Evolutionary conservation across 2,797 vertebrate genomes (phyloP).

Genomic region (Phalloptychus januarius): DNA sequence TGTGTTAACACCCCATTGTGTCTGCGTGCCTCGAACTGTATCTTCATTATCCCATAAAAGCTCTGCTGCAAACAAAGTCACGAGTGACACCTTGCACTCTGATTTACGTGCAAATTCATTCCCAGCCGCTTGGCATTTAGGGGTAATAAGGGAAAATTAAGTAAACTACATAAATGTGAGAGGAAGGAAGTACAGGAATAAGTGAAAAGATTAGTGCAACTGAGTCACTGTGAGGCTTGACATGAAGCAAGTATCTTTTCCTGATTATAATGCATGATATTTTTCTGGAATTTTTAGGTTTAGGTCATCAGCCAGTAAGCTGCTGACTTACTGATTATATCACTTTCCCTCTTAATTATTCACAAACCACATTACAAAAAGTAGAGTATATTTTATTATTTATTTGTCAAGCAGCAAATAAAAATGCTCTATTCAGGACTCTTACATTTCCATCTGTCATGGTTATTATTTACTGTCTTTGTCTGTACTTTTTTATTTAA

Average conservation of each 20-base stretch:
- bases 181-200: constrained; percentile 26
- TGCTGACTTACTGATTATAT: background rate
- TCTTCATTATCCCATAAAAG: constrained; percentile 52
- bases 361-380: background rate
- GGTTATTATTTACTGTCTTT: background rate
- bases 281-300: background rate
- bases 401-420: background rate
- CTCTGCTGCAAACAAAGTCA: constrained; percentile 58
- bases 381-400: background rate
- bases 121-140: constrained; percentile 55
- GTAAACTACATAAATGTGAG: constrained; percentile 50
- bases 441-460: background rate
- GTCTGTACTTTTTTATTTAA: background rate
- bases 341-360: background rate
- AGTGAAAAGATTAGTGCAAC: constrained; percentile 32
- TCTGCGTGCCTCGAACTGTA: constrained; percentile 36
- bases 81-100: constrained; percentile 61
- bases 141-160: constrained; percentile 56
- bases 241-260: constrained; percentile 20
- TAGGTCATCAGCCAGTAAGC: background rate
- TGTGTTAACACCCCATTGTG: constrained; percentile 70
- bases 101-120: constrained; percentile 60
- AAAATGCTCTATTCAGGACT: background rate
- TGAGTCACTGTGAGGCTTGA: background rate
- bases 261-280: background rate